phyloP scores from a whole-genome alignment of 2,797 vertebrate genomes.

The Avahi laniger region DNA sequence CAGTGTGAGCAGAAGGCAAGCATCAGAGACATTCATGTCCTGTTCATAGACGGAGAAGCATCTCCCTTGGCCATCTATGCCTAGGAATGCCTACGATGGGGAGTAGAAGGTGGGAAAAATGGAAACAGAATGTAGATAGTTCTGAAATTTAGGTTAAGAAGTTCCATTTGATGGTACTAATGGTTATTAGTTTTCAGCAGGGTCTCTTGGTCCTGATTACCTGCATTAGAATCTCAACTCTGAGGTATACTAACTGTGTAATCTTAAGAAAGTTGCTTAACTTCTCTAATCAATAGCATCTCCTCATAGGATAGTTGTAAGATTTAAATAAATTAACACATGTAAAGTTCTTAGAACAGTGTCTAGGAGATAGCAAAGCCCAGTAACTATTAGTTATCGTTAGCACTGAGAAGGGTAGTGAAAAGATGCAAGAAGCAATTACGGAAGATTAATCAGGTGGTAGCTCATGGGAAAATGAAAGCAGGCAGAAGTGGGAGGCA shows the following conservation, averaged over 20 bases:
- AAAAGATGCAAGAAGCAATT: neutral
- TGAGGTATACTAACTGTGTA: neutral
- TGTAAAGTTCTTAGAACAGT: neutral
- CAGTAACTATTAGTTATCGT: neutral
- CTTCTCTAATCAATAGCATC: neutral
- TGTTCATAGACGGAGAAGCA: neutral
- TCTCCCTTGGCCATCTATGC: neutral
- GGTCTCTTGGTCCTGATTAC: neutral
- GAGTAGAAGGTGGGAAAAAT: neutral
- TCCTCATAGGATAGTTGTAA: neutral
- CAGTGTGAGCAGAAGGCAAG: neutral
- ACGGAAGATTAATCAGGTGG: neutral
- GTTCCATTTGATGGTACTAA: neutral
- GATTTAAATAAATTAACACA: neutral
- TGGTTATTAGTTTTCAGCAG: neutral
- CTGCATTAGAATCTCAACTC: neutral
- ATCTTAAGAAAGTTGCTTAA: neutral
- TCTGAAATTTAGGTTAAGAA: neutral
- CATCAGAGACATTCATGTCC: neutral
- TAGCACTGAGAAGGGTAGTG: neutral
- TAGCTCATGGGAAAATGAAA: neutral
- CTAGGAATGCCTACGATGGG: neutral
- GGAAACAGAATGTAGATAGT: neutral
- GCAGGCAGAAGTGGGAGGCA: neutral
- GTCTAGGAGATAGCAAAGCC: neutral